Evolutionary conservation across 1,140 invertebrate genomes (phyloP).

Genomic region (Acromyrmex heyeri): DNA sequence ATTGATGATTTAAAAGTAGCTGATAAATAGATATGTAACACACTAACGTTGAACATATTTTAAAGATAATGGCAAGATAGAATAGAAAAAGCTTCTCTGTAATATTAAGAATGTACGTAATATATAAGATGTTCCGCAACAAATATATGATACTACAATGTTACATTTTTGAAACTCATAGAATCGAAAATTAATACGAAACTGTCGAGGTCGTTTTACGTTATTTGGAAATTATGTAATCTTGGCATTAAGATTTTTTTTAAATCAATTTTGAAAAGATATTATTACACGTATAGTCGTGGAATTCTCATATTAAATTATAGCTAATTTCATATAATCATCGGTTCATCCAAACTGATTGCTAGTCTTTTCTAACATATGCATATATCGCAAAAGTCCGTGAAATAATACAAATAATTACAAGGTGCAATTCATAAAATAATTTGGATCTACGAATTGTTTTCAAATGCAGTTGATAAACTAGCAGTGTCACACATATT

Average conservation of each 20-base stretch:
- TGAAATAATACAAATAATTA: conserved; percentile 10
- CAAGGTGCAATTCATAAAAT: not conserved
- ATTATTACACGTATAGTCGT: not conserved
- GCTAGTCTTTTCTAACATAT: not conserved
- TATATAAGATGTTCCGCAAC: too few relatives aligned
- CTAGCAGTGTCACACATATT: not conserved
- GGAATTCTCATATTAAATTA: not conserved
- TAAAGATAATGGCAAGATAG: too few relatives aligned
- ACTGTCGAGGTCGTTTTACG: not conserved
- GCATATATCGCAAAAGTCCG: not conserved
- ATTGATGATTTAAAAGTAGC: not conserved
- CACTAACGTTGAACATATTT: too few relatives aligned
- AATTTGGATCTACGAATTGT: not conserved
- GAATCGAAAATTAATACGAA: not conserved
- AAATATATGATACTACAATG: too few relatives aligned
- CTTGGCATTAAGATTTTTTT: not conserved
- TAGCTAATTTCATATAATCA: not conserved
- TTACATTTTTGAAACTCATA: not conserved
- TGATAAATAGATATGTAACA: too few relatives aligned
- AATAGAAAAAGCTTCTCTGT: too few relatives aligned
- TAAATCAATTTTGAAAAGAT: not conserved
- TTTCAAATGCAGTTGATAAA: conserved; percentile 18
- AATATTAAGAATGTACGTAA: too few relatives aligned
- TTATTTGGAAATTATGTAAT: not conserved
- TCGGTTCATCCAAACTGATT: not conserved